These are phyloP conservation scores for Ichneumoninae sp. DNA, from an alignment of 2,888 invertebrate species.

Conservation along the genomic window DNA sequence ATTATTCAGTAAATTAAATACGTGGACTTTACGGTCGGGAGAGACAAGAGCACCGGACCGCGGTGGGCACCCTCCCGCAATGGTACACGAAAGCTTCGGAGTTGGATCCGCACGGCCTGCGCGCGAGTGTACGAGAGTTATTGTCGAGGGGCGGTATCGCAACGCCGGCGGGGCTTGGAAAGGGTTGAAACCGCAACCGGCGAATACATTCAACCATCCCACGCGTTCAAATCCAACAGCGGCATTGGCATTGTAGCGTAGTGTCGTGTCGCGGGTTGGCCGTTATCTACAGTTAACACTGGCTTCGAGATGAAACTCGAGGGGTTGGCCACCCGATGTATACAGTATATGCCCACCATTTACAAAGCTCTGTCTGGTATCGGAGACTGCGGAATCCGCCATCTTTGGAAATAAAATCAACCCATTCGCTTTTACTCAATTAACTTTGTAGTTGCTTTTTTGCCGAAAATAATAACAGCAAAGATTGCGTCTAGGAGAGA, in stretches of 20 bases:
- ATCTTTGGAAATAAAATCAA: conserved; percentile 37
- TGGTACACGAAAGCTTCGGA: conserved; percentile 21
- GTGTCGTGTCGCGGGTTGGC: conserved; percentile 67
- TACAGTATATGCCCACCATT: conserved; percentile 24
- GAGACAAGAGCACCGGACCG: conserved; percentile 33
- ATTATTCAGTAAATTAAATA: conserved; percentile 84
- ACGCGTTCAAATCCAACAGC: conserved; percentile 46
- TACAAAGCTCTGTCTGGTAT: conserved; percentile 39
- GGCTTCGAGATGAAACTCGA: conserved; percentile 64
- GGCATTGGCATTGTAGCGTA: conserved; percentile 68
- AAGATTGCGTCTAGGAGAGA: neutral
- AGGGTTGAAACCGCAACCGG: conserved; percentile 65
- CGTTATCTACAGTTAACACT: conserved; percentile 76
- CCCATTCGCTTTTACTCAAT: conserved; percentile 37
- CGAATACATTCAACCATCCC: conserved; percentile 49
- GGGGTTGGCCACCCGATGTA: conserved; percentile 49
- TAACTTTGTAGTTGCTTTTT: conserved; percentile 18
- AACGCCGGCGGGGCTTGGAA: conserved; percentile 31
- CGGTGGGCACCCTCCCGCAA: conserved; percentile 51
- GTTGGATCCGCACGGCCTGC: conserved; percentile 23
- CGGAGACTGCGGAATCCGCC: conserved; percentile 15
- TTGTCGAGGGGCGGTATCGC: conserved; percentile 70
- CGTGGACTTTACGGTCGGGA: conserved; percentile 79
- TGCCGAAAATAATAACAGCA: neutral
- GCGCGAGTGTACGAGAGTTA: conserved; percentile 72